Conservation (phyloP, 2,888 invertebrate species). For the Drosophila vallismaia region DNA sequence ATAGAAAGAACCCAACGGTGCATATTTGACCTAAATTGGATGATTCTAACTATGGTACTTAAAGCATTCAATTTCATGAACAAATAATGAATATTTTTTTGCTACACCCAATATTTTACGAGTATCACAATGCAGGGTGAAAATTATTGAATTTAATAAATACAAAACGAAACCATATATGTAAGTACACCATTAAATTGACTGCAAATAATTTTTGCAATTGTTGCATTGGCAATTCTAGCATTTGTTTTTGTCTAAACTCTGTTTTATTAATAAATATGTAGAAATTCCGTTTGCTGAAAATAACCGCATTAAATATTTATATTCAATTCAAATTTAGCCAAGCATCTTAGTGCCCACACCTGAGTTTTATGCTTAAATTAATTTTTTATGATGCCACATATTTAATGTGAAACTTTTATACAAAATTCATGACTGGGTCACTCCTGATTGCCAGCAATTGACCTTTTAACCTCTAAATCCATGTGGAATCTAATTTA, state of each 20-base stretch:
- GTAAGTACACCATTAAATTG: neutral
- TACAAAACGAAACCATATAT: neutral
- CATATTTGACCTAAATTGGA: too few relatives aligned
- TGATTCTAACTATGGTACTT: too few relatives aligned
- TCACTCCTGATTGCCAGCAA: slow-evolving; percentile 8
- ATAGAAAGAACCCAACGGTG: too few relatives aligned
- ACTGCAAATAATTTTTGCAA: neutral
- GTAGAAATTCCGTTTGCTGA: neutral
- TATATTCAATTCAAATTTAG: neutral
- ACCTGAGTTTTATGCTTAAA: neutral
- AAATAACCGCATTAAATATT: neutral
- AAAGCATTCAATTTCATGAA: too few relatives aligned
- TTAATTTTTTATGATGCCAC: neutral
- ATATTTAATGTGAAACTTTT: slow-evolving; percentile 3
- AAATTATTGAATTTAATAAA: too few relatives aligned
- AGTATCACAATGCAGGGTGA: too few relatives aligned
- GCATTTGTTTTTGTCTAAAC: neutral
- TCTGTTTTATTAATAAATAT: neutral
- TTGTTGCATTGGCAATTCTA: neutral
- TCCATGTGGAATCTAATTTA: slow-evolving; percentile 22
- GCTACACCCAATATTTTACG: too few relatives aligned
- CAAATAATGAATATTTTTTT: too few relatives aligned
- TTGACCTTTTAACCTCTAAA: neutral
- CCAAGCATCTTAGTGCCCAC: neutral
- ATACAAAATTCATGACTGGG: neutral